Percentiles rank a stretch among this genome's conserved stretches.
Evolutionary conservation across 2,888 invertebrate species (phyloP).

Genomic region (Protodeltote pygarga): DNA sequence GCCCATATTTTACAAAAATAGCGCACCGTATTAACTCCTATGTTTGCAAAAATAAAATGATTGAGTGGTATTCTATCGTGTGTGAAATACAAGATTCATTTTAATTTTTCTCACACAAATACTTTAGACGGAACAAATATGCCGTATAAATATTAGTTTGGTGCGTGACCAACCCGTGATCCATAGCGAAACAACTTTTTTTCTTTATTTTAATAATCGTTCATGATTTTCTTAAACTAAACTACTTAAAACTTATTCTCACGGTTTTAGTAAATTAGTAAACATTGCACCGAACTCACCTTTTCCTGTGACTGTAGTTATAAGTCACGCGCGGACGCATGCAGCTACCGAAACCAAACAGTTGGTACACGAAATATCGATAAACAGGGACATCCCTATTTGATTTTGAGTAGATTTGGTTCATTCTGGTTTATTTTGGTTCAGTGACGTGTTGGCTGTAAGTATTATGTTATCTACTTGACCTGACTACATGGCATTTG

Average conservation of each 20-base stretch:
- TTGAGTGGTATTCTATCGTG: too few relatives aligned
- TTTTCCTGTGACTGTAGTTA: slow-evolving; percentile 20
- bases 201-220: too few relatives aligned
- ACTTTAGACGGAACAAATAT: too few relatives aligned
- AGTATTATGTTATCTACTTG: neutral
- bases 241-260: slow-evolving; percentile 17
- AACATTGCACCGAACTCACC: slow-evolving; percentile 18
- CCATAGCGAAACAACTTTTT: too few relatives aligned
- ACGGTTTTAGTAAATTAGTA: slow-evolving; percentile 26
- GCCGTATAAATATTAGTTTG: too few relatives aligned
- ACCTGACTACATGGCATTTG: too few relatives aligned
- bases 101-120: too few relatives aligned
- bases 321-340: slow-evolving; percentile 19
- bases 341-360: slow-evolving; percentile 31
- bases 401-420: slow-evolving; percentile 19
- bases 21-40: too few relatives aligned
- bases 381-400: slow-evolving; percentile 18
- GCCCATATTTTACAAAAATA: too few relatives aligned
- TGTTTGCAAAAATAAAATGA: too few relatives aligned
- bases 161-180: too few relatives aligned
- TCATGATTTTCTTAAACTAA: neutral
- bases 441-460: neutral
- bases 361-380: slow-evolving; percentile 19
- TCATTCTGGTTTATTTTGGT: slow-evolving; percentile 1
- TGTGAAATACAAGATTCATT: too few relatives aligned